Percentiles rank a stretch among this genome's conserved stretches.
Evolutionary conservation across 2,797 vertebrate genomes (phyloP).

Genomic region (Anguilla marmorata): DNA sequence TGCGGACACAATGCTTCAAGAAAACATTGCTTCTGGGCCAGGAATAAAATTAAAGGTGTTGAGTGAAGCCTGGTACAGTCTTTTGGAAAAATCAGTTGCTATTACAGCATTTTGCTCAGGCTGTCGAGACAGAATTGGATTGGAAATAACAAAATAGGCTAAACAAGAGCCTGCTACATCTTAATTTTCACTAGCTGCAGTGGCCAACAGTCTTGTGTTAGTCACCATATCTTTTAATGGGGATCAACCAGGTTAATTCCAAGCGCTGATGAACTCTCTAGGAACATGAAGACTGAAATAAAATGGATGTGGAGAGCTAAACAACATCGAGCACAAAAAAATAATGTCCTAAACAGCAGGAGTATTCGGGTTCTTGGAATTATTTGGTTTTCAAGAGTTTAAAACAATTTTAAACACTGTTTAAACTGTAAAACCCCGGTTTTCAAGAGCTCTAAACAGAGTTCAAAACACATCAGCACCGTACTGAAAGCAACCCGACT

Average conservation of each 20-base stretch:
- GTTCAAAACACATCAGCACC: background rate
- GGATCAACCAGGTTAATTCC: slow-evolving; percentile 2
- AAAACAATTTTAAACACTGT: too few relatives aligned
- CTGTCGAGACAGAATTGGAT: background rate
- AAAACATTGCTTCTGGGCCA: background rate
- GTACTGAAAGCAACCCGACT: background rate
- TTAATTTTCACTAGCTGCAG: background rate
- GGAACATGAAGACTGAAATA: background rate
- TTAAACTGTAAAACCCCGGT: too few relatives aligned
- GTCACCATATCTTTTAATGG: slow-evolving; percentile 5
- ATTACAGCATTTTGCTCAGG: background rate
- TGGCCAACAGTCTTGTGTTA: background rate
- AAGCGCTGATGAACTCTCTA: background rate
- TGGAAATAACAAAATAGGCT: background rate
- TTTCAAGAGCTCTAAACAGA: too few relatives aligned
- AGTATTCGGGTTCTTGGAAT: background rate
- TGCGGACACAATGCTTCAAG: background rate
- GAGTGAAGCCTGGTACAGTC: background rate
- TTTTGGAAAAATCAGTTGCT: background rate
- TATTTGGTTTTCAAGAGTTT: background rate
- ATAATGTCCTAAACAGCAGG: background rate
- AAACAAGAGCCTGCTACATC: background rate
- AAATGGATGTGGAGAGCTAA: background rate
- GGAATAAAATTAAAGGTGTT: background rate
- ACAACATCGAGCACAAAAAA: background rate